phyloP scores from a whole-genome alignment of 2,797 vertebrate species.

The Neopelma chrysocephalum region DNA sequence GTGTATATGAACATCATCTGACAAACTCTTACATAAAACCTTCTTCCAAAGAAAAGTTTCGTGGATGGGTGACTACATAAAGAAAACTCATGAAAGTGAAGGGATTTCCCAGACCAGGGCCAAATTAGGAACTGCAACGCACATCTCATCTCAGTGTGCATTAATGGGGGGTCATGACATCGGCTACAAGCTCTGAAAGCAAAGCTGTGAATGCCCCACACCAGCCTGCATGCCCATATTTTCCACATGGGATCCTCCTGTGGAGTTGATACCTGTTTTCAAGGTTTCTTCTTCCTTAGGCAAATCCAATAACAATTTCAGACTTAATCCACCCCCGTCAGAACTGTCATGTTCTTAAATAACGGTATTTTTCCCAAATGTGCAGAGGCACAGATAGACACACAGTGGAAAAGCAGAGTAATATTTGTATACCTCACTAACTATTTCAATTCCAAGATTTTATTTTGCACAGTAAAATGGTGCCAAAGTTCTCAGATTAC shows the following conservation, averaged over 20 bases:
- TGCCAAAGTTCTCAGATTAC: conserved; percentile 77
- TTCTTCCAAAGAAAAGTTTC: neutral
- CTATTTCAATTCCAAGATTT: conserved; percentile 78
- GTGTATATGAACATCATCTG: neutral
- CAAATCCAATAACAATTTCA: neutral
- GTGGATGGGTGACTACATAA: neutral
- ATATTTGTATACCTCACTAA: conserved; percentile 76
- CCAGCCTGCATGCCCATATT: neutral
- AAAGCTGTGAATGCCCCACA: neutral
- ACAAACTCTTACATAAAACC: neutral
- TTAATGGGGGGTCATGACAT: neutral
- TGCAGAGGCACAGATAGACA: neutral
- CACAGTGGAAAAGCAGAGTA: neutral
- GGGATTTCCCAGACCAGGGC: neutral
- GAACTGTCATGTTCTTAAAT: neutral
- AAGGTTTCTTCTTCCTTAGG: neutral
- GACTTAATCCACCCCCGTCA: neutral
- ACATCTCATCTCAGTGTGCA: neutral
- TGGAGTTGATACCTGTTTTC: neutral
- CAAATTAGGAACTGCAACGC: neutral
- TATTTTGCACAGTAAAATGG: conserved; percentile 81
- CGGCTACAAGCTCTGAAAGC: neutral
- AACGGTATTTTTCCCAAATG: neutral
- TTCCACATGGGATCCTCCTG: neutral
- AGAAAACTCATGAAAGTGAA: neutral